These are phyloP conservation scores for Noctua comes DNA, from an alignment of 2,888 invertebrate species.

Conservation along the genomic window DNA sequence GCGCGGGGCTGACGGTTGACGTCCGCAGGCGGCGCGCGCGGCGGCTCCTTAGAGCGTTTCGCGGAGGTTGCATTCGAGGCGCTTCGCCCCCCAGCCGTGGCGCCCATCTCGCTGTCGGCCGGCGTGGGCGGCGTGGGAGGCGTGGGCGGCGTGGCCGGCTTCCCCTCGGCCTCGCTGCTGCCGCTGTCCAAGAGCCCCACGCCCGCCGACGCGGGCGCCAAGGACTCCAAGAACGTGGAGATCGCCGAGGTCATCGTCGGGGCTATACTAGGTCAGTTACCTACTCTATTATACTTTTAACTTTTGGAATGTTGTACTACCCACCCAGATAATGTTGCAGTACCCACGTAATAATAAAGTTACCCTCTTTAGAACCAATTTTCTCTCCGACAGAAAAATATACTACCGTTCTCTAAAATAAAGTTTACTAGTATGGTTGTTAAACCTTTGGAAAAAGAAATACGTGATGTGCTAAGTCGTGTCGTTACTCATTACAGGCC, in stretches of 20 bases:
- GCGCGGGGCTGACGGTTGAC: conserved; percentile 49
- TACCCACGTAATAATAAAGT: background rate
- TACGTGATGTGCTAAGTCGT: background rate
- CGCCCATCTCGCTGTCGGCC: conserved; percentile 96
- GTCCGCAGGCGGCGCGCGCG: conserved; percentile 81
- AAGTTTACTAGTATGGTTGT: background rate
- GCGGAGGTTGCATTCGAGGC: conserved; percentile 94
- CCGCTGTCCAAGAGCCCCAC: conserved; percentile 95
- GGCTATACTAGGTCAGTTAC: conserved; percentile 95
- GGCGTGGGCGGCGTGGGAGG: conserved; percentile 90
- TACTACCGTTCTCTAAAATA: background rate
- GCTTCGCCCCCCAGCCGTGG: conserved; percentile 92
- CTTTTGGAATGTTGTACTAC: background rate
- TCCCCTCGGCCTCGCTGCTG: conserved; percentile 93
- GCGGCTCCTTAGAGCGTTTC: conserved; percentile 92
- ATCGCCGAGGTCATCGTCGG: conserved; percentile 99
- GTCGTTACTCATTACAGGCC: conserved; percentile 89
- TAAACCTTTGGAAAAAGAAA: background rate
- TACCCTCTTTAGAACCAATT: background rate
- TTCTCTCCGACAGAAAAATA: background rate
- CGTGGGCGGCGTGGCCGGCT: conserved; percentile 89
- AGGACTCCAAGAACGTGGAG: conserved; percentile 97
- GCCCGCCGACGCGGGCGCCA: conserved; percentile 94
- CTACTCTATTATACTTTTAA: background rate
- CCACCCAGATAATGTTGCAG: background rate